Evolutionary conservation across 1,140 invertebrate genomes (phyloP), one percentile per base, ranked within the genome.

Genomic region (Colletes latitarsis): DNA sequence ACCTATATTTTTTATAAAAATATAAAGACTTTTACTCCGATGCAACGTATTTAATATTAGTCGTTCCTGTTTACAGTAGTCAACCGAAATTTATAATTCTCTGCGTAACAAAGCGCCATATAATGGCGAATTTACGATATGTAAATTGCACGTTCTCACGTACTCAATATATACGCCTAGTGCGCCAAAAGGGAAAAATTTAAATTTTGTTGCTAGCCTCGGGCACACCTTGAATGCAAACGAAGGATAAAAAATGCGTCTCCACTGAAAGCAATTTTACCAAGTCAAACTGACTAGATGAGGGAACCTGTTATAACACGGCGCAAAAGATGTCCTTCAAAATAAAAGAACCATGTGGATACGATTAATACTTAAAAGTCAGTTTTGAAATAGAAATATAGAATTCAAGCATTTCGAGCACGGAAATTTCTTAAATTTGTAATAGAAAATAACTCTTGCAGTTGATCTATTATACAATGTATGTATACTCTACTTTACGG

Each of bases 281-380:
- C 70, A 79, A 79, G 77, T 79, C 77, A 79, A 79, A 79, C 60
- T 64, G 70, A 30, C 39, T 73, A 72, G 69, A 78, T 64, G 77
- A 79, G 60, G 49, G 53, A 21, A 15, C 4, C 39, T n/a, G n/a
- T 67, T n/a, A 67, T 49, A 43, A 67, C 14, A 46, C 52, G 21
- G 10, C 10, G 77, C 14, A n/a, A 63, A 49, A 63, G 46, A n/a
- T 49, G 21, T 43, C 49, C 21, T 10, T n/a, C 12, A 64, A 64
- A 64, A 52, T 10, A 14, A 12, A 4, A 8, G n/a, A 57, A 52
- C 41, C 14, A 19, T 15, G 49, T 19, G 12, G 14, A 30, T 12
- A 6, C 14, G 14, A 17, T 77, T 77, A 21, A 49, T 60, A 60
- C 57, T 41, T 30, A n/a, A 41, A 14, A n/a, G 14, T 8, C 19